A percentile compares a stretch with the other conserved stretches of the same genome.
Evolutionary conservation across 2,113 vertebrate genomes (phyloP).

Genomic region (Rhinoderma darwinii): DNA sequence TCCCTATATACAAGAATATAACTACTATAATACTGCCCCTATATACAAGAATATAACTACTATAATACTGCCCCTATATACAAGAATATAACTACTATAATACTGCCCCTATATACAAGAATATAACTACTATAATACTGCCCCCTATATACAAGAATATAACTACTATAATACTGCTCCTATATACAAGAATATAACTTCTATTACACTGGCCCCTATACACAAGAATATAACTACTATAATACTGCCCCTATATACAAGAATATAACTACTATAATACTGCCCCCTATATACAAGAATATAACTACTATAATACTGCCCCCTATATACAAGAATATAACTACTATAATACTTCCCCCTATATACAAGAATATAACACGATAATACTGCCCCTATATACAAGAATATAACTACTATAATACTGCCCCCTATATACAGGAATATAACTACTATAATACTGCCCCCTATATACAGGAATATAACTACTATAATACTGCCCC

Average conservation of each 20-base stretch:
- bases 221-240: conserved; percentile 1
- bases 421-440: no score
- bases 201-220: not conserved
- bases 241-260: not conserved
- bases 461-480: no score
- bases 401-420: no score
- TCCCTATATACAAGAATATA: no score
- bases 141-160: not conserved
- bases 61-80: not conserved
- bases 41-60: not conserved
- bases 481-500: no score
- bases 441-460: no score
- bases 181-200: conserved; percentile 1
- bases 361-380: no score
- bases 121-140: conserved; percentile 7
- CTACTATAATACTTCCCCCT: not conserved
- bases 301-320: no score
- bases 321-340: not conserved
- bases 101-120: not conserved
- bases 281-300: no score
- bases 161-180: conserved; percentile 5
- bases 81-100: conserved; percentile 4
- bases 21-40: no score
- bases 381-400: no score
- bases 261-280: no score